Base-by-base conservation (phyloP, 2,113 vertebrate species). In the Elanus axillaris region DNA sequence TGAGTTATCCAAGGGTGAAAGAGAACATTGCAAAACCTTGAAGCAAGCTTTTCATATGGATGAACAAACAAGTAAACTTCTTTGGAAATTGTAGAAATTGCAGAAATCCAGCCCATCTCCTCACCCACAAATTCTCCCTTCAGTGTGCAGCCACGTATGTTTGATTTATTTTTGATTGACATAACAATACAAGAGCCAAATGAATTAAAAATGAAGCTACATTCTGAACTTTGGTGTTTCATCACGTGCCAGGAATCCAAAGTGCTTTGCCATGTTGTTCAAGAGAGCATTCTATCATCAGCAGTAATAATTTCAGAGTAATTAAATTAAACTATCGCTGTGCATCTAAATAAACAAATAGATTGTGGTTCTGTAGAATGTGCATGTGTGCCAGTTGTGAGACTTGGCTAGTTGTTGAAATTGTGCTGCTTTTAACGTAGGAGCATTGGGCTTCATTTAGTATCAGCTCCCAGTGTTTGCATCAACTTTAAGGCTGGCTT, bases 321-420 rank as follows among this genome's bases (percentile, higher is more conserved):
- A 96, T 97, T 95, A 96, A 95, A 87, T 95, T 95, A 94, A 97
- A 95, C 91, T 97, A 97, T 97, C 96, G 93, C 53, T 90, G 32
- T 76, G 86, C 77, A 96, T 96, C 91, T 97, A 97, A 97, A 97
- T 97, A 97, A 97, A 97, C 93, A 97, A 97, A 93, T 82, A 91
- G 77, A 72, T 66, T 97, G 96, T 97, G 95, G 95, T 96, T 97
- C 92, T 95, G 75, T 43, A 95, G 85, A 91, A 93, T 67, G 58
- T 76, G 64, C 9, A 0, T 42, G 31, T 75, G 56, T 91, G 94
- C 96, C 97, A 97, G 89, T 68, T 58, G 87, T 75, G 84, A 94
- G 93, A 89, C 69, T 94, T 64, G 69, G 62, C 59, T 91, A 29
- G 56, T 68, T 83, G 88, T 58, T 3, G 72, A 71, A 89, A 52